Conservation (phyloP, 2,113 vertebrate genomes). For the Perca fluviatilis region DNA sequence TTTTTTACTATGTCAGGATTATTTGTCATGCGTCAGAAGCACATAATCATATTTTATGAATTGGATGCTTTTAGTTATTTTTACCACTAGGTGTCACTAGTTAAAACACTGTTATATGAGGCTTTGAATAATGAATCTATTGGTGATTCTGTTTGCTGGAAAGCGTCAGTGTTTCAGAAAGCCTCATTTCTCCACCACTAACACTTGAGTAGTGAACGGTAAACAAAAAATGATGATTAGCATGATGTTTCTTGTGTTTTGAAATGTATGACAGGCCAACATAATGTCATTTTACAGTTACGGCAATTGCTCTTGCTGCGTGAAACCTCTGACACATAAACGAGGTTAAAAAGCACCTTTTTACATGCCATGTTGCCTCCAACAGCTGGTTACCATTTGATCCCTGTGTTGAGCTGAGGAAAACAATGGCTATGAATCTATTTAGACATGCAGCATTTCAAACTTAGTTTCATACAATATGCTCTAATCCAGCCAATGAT, state of each 20-base stretch:
- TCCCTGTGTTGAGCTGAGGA: neutral
- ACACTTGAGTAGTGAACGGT: neutral
- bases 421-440: neutral
- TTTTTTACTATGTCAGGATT: neutral
- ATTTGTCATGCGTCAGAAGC: neutral
- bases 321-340: too few species aligned
- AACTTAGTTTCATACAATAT: neutral
- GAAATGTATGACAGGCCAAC: neutral
- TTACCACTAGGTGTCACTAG: conserved; percentile 18
- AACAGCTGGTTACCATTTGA: neutral
- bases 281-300: neutral
- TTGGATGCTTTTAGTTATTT: conserved; percentile 6
- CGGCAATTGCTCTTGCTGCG: too few species aligned
- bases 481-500: neutral
- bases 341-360: neutral
- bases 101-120: conserved; percentile 10
- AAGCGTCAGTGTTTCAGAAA: neutral
- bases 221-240: neutral
- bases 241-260: neutral
- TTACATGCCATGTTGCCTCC: neutral
- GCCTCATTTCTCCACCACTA: conserved; percentile 2
- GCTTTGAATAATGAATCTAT: neutral
- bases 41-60: neutral
- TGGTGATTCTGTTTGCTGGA: neutral
- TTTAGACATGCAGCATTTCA: conserved; percentile 23